phyloP scores from a whole-genome alignment of 2,888 invertebrate genomes.

The Nebria brevicollis region DNA sequence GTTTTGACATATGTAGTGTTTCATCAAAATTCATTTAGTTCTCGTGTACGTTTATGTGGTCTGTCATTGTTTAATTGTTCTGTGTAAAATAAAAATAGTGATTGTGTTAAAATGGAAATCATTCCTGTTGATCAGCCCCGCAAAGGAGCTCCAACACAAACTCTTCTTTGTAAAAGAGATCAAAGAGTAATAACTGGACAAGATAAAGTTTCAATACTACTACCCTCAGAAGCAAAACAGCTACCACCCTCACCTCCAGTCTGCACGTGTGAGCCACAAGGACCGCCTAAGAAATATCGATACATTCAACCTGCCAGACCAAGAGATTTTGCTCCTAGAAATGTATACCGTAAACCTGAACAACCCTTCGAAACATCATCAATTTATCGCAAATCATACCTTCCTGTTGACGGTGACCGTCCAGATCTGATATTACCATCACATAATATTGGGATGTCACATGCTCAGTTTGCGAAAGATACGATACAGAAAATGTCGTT shows the following conservation, averaged over 20 bases:
- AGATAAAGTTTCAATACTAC: not conserved
- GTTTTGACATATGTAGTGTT: slow-evolving; percentile 2
- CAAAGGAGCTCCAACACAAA: slow-evolving; percentile 2
- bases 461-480: slow-evolving; percentile 63
- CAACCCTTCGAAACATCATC: slow-evolving; percentile 71
- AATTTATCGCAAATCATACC: slow-evolving; percentile 73
- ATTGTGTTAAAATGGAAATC: slow-evolving; percentile 33
- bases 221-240: slow-evolving; percentile 16
- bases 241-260: not conserved
- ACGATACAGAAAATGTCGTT: slow-evolving; percentile 69
- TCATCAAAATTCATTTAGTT: slow-evolving; percentile 24
- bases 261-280: not conserved
- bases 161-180: not conserved
- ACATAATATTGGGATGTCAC: slow-evolving; percentile 61
- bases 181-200: not conserved
- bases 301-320: slow-evolving; percentile 69
- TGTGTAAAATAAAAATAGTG: not conserved
- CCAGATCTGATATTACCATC: slow-evolving; percentile 58
- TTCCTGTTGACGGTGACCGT: slow-evolving; percentile 63
- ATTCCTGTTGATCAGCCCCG: slow-evolving; percentile 19
- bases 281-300: not conserved
- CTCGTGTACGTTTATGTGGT: slow-evolving; percentile 8
- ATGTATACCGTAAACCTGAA: slow-evolving; percentile 68
- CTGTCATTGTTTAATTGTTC: not conserved
- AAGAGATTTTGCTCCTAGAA: slow-evolving; percentile 68